Evolutionary conservation across 2,888 invertebrate species (phyloP).

Genomic region (Latrodectus hesperus): DNA sequence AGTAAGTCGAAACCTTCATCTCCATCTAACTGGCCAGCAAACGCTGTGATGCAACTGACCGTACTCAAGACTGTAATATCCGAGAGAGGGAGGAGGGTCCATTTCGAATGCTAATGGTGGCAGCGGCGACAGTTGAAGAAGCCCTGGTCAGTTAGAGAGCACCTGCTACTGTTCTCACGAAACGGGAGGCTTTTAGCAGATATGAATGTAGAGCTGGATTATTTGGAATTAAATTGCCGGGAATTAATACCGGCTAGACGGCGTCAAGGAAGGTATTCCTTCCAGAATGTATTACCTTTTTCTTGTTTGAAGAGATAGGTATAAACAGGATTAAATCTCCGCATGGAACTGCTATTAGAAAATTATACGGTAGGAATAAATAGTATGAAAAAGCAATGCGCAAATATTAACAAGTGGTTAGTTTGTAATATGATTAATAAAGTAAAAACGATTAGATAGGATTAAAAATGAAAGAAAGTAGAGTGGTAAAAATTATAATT

Average conservation of each 20-base stretch:
- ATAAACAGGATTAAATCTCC: no score
- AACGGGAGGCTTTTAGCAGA: background rate
- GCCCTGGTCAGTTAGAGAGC: conserved; percentile 30
- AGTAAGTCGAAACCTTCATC: background rate
- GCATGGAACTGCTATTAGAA: no score
- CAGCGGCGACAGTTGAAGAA: background rate
- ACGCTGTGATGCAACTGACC: conserved; percentile 17
- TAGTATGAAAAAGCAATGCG: no score
- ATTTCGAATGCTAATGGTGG: conserved; percentile 56
- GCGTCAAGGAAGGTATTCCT: background rate
- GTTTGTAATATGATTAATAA: no score
- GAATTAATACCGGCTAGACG: conserved; percentile 4
- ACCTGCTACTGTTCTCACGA: conserved; percentile 41
- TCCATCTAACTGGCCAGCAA: background rate
- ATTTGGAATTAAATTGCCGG: background rate
- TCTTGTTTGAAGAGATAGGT: no score
- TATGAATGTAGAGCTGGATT: conserved; percentile 19
- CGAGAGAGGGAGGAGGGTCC: conserved; percentile 13
- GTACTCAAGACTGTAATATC: conserved; percentile 25
- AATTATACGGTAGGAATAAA: no score
- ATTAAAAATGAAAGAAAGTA: no score
- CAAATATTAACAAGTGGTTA: no score
- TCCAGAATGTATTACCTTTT: no score
- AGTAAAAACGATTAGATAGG: no score
- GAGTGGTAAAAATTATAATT: no score